Evolutionary conservation across 2,113 vertebrate species (phyloP).

Genomic region (Sander lucioperca): DNA sequence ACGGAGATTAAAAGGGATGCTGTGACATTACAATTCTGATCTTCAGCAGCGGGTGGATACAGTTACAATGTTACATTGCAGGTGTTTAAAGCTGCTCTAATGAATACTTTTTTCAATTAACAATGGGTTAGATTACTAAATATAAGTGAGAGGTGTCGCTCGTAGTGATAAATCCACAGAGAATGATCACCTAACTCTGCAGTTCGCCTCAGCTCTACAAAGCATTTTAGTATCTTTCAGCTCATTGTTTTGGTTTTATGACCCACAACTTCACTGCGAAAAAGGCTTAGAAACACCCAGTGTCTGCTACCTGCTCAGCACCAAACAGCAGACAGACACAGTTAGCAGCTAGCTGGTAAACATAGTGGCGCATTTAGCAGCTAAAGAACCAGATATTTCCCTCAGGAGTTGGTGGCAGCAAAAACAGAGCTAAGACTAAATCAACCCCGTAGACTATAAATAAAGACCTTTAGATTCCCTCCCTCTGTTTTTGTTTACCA

Average conservation of each 20-base stretch:
- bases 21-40: neutral
- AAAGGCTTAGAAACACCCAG: neutral
- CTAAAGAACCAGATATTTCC: neutral
- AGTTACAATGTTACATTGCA: neutral
- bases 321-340: no score
- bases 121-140: no score
- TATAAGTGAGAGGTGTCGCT: neutral
- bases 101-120: neutral
- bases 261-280: neutral
- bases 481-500: constrained; percentile 21
- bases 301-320: neutral
- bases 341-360: no score
- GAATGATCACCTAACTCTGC: no score
- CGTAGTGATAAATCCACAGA: no score
- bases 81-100: neutral
- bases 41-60: neutral
- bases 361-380: neutral
- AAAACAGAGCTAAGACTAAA: neutral
- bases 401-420: no score
- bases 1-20: neutral
- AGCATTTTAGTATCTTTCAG: neutral
- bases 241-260: neutral
- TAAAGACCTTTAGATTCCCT: constrained; percentile 15
- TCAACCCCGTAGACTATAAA: neutral
- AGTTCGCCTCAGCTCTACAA: neutral